These are phyloP conservation scores for Urophycis tenuis DNA, from an alignment of 2,797 vertebrate species.

Conservation along the genomic window DNA sequence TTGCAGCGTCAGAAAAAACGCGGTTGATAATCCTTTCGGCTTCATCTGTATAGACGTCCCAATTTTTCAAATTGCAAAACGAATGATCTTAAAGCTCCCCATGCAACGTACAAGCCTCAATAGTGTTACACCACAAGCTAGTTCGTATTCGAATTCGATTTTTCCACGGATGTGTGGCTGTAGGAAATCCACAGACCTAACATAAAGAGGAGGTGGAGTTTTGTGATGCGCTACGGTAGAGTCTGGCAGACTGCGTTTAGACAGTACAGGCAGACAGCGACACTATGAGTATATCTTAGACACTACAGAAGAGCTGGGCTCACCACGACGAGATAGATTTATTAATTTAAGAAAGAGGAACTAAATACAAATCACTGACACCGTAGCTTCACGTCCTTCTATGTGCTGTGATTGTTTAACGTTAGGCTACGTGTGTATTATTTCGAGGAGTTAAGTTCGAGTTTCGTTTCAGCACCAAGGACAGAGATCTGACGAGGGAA, in stretches of 20 bases:
- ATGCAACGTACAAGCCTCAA: not conserved
- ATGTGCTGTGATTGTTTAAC: not conserved
- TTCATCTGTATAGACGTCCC: conserved; percentile 23
- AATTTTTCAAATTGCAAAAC: conserved; percentile 5
- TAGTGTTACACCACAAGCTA: not conserved
- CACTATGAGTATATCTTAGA: conserved; percentile 32
- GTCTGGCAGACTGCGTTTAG: not conserved
- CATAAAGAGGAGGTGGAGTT: not conserved
- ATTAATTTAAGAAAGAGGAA: too few species aligned
- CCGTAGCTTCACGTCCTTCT: not conserved
- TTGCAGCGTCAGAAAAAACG: not conserved
- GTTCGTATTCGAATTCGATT: not conserved
- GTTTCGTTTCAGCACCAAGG: conserved; percentile 26
- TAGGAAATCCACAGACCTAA: not conserved
- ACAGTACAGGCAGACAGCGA: conserved; percentile 41
- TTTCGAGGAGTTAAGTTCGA: not conserved
- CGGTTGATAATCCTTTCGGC: not conserved
- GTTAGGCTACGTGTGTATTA: not conserved
- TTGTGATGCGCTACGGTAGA: not conserved
- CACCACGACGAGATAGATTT: too few species aligned
- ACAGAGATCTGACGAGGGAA: not conserved
- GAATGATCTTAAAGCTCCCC: not conserved
- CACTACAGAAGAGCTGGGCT: conserved; percentile 24
- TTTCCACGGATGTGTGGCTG: not conserved
- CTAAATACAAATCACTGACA: not conserved